Percentiles rank a stretch among this genome's conserved stretches.
phyloP scores from a whole-genome alignment of 1,140 invertebrate species.

The Manduca sexta region DNA sequence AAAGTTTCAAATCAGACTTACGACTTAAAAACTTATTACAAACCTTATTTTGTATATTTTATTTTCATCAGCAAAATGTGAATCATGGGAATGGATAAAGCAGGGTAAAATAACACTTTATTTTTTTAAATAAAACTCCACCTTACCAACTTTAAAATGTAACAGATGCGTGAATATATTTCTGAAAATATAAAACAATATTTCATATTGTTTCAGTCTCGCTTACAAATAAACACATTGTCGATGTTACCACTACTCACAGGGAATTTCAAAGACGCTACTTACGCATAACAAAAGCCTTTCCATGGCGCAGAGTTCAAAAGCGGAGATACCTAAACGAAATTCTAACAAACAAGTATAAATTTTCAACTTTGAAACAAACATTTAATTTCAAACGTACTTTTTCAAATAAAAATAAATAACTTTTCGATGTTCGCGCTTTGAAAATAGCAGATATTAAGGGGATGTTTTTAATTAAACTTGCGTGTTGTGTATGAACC shows the following conservation, averaged over 20 bases:
- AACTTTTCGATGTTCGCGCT: conserved; percentile 21
- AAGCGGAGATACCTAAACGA: neutral
- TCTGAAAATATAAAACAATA: no score
- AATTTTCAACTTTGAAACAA: conserved; percentile 26
- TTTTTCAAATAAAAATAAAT: conserved; percentile 29
- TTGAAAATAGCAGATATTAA: conserved; percentile 25
- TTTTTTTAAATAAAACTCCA: no score
- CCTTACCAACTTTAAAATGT: no score
- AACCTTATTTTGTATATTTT: no score
- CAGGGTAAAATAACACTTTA: no score
- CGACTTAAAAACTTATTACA: no score
- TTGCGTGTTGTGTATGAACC: conserved; percentile 22
- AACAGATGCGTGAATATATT: no score
- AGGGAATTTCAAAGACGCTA: neutral
- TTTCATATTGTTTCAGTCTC: neutral
- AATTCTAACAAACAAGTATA: conserved; percentile 18
- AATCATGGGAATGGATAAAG: no score
- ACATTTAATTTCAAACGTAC: conserved; percentile 29
- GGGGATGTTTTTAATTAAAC: conserved; percentile 36
- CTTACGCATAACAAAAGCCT: neutral
- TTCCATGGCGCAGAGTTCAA: neutral
- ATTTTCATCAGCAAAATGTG: no score
- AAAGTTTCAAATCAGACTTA: no score
- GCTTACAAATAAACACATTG: neutral
- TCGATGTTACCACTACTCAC: neutral